A percentile compares a stretch with the other conserved stretches of the same genome.
phyloP scores from a whole-genome alignment of 2,113 vertebrate genomes.

The Sceloporus tristichus region DNA sequence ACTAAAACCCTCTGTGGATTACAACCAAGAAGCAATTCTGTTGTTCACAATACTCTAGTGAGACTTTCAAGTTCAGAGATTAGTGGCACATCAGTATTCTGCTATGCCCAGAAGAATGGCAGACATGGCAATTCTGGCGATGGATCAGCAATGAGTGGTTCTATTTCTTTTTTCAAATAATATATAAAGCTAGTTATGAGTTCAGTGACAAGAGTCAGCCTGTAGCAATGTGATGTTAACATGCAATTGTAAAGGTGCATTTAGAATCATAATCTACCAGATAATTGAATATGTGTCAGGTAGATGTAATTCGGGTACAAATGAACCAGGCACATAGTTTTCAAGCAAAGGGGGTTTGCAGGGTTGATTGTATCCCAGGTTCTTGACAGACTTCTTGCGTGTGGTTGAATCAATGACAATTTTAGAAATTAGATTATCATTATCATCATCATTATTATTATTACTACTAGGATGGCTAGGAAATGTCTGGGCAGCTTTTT shows the following conservation, averaged over 20 bases:
- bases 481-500: conserved; percentile 15
- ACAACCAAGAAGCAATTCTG: neutral
- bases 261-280: neutral
- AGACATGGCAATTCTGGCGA: neutral
- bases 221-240: neutral
- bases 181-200: neutral
- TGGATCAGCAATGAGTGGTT: neutral
- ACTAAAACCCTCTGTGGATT: conserved; percentile 6
- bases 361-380: neutral
- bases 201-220: neutral
- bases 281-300: neutral
- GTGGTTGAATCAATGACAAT: conserved; percentile 26
- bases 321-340: neutral
- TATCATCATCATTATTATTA: neutral
- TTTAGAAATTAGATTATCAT: conserved; percentile 8
- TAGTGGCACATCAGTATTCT: neutral
- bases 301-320: neutral
- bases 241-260: neutral
- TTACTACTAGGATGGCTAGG: conserved; percentile 7
- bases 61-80: neutral
- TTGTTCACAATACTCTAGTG: neutral
- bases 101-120: neutral
- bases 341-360: conserved; percentile 18
- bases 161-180: neutral
- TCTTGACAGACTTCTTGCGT: neutral